Evolutionary conservation across 2,113 vertebrate species (phyloP).

Genomic region (Peromyscus californicus): DNA sequence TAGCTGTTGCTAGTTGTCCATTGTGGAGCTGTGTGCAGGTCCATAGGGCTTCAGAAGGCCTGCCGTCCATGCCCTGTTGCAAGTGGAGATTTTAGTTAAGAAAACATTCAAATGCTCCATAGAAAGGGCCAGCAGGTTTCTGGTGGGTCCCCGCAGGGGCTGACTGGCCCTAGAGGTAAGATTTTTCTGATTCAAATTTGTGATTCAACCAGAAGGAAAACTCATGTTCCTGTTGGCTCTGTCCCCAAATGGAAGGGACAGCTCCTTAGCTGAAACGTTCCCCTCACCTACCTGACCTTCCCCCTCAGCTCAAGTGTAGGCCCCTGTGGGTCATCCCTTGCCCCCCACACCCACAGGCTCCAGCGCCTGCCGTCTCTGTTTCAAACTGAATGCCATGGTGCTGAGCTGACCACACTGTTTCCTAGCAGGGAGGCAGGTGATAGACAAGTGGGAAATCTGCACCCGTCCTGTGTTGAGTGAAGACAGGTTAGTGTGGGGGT

Average conservation of each 20-base stretch:
- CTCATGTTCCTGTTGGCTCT: background rate
- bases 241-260: background rate
- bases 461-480: background rate
- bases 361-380: background rate
- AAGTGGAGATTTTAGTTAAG: background rate
- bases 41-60: background rate
- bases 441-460: background rate
- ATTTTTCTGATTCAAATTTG: background rate
- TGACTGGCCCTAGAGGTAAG: background rate
- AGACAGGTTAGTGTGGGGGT: background rate
- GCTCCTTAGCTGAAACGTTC: background rate
- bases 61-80: background rate
- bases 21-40: background rate
- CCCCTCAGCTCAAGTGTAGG: background rate
- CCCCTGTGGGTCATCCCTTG: background rate
- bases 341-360: background rate
- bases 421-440: background rate
- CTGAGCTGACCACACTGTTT: background rate
- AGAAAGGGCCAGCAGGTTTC: background rate
- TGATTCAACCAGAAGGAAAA: background rate
- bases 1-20: background rate
- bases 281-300: no score
- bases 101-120: conserved; percentile 11
- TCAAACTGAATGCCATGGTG: background rate
- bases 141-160: background rate